A percentile compares a stretch with the other conserved stretches of the same genome.
Conservation (phyloP, 2,797 vertebrate genomes). For the Cryptoblepharus egeriae region DNA sequence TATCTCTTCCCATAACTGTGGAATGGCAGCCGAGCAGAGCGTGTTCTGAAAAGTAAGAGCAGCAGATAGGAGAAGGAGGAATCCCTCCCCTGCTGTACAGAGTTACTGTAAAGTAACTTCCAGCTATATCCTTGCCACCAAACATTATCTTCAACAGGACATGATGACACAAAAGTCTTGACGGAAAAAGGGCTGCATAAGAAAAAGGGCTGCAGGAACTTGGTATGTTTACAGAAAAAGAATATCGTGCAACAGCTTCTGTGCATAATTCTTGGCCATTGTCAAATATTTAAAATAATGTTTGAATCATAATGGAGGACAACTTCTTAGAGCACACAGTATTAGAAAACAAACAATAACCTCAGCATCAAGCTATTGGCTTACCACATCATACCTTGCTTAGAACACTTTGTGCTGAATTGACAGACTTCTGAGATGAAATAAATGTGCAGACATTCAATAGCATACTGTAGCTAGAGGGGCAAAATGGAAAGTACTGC, state of each 20-base stretch:
- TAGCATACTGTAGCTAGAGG: too few species aligned
- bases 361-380: neutral
- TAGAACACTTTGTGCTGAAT: neutral
- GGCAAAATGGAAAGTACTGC: neutral
- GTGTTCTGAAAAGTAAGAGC: conserved; percentile 61
- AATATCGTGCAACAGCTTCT: neutral
- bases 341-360: neutral
- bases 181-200: neutral
- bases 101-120: neutral
- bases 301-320: neutral
- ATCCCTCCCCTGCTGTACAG: neutral
- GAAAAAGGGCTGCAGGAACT: neutral
- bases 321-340: neutral
- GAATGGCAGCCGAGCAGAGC: conserved; percentile 63
- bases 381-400: neutral
- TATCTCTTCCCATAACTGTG: conserved; percentile 65
- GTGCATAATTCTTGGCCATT: neutral
- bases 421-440: neutral
- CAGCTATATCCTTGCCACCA: neutral
- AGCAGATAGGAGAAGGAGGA: conserved; percentile 3
- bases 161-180: neutral
- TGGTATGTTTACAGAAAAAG: neutral
- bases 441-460: neutral
- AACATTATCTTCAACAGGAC: neutral
- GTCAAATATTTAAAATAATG: neutral